Base-by-base conservation (phyloP, 2,113 vertebrate species). In the Tachuris rubrigastra region DNA sequence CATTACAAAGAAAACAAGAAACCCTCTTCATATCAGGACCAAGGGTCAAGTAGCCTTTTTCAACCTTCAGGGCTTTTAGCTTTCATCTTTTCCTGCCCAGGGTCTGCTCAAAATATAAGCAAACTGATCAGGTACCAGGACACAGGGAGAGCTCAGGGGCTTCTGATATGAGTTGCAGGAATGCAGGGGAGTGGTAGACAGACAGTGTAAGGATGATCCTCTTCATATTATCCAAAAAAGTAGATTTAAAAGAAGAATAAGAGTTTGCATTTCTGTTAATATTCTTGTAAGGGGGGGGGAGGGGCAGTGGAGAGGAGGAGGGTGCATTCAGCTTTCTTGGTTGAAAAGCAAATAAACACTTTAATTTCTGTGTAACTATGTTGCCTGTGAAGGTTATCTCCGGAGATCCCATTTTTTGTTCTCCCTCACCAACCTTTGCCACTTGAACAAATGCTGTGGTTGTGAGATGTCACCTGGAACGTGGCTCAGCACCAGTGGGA, bases 21-120 rank as follows among this genome's bases (percentile, higher is more conserved):
- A 1, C 28, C 28, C 35, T 68, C 58, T 58, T 84, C 8, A 5
- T 69, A 33, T 46, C 23, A 72, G 35, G 62, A 84, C 66, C 81
- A 85, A 94, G 31, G 91, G 69, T 93, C 87, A 82, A 91, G 41
- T 27, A 89, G 80, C n/a, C 69, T 82, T 87, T 89, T 92, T 41
- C 69, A 94, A 20, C 33, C 67, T 69, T 19, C 28, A 33, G 1
- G 2, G 35, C 77, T 86, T 88, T 62, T 69, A 87, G 79, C 44
- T 77, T 65, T 35, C 6, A 35, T 42, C 53, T 55, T 58, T 84
- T 46, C 28, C 60, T 62, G 76, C 6, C 39, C 21, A 2, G 25
- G 22, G 9, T 7, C 55, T 76, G 21, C 50, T 88, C 50, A 73
- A 86, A 86, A 86, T 58, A 35, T 3, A 62, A 90, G 31, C 59